Percentiles rank a stretch among this genome's conserved stretches.
Evolutionary conservation across 2,113 vertebrate species (phyloP).

Genomic region (Muntiacus muntjak): DNA sequence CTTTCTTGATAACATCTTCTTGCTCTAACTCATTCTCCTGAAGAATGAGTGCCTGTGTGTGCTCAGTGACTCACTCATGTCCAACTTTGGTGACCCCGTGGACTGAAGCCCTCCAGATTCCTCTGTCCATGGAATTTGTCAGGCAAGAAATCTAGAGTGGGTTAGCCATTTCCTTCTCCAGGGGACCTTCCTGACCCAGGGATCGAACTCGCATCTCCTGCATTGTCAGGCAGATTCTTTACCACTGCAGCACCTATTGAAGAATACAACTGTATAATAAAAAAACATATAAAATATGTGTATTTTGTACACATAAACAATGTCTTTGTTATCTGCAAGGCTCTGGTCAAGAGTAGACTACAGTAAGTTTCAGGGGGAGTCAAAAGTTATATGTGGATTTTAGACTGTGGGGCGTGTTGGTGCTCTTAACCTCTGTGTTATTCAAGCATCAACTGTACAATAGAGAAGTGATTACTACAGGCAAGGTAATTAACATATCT

Average conservation of each 20-base stretch:
- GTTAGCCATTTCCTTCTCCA: not conserved
- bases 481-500: not conserved
- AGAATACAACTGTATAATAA: not conserved
- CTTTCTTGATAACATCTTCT: not conserved
- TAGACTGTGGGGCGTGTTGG: rapidly evolving
- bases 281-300: not conserved
- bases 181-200: not conserved
- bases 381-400: not conserved
- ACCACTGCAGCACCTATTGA: not conserved
- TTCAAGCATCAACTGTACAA: not conserved
- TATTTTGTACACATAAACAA: not conserved
- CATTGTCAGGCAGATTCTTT: not conserved
- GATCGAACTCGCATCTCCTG: not conserved
- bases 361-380: not conserved
- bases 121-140: not conserved
- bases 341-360: not conserved
- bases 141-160: not conserved
- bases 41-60: not conserved
- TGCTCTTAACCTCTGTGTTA: not conserved
- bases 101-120: not conserved
- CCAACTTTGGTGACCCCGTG: not conserved
- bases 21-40: not conserved
- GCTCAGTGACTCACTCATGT: not conserved
- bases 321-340: not conserved
- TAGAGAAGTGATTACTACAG: not conserved